Evolutionary conservation across 2,113 vertebrate species (phyloP), one percentile per base, ranked within the genome.

Genomic region (Notarius quadriscutis): DNA sequence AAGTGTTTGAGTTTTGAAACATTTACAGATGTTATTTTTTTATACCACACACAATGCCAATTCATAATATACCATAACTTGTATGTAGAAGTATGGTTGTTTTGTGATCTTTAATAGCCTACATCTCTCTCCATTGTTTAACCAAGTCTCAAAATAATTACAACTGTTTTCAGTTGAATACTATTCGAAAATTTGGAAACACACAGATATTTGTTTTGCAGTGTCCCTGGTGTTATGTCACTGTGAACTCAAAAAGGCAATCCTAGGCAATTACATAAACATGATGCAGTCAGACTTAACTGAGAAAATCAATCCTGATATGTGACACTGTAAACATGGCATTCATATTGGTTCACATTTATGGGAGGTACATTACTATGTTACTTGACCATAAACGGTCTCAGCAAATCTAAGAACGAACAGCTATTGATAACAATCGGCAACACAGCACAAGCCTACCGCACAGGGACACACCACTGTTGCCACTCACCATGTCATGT

Each of bases 341-440:
- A 83, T 51, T 86, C 62, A 63, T 85, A 84, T 88, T 88, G 86
- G 90, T 94, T 94, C 94, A 94, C 92, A 94, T 94, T 89, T 77
- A 78, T 90, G 89, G 90, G 87, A 90, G 87, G 51, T 90, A 90
- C 89, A 87, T 79, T 90, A 77, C 27, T 90, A 27, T 88, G 63
- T 83, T 87, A 82, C 83, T 90, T 81, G 63, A 87, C 90, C 90
- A 92, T 92, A 93, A 94, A 79, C 81, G 60, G 57, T 82, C 62
- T 80, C 7, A 8, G 79, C 34, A 75, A 72, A 87, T 72, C 27
- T 60, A 63, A 77, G 34, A 87, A 83, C 53, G 57, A 83, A 58
- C 53, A 83, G 86, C 80, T 87, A 83, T 63, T 9, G 18, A 90
- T 14, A 87, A 81, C 86, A 87, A 77, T 74, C 67, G 85, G 86